These are phyloP conservation scores for Cryptus armator DNA, from an alignment of 2,888 invertebrate species.

Conservation along the genomic window DNA sequence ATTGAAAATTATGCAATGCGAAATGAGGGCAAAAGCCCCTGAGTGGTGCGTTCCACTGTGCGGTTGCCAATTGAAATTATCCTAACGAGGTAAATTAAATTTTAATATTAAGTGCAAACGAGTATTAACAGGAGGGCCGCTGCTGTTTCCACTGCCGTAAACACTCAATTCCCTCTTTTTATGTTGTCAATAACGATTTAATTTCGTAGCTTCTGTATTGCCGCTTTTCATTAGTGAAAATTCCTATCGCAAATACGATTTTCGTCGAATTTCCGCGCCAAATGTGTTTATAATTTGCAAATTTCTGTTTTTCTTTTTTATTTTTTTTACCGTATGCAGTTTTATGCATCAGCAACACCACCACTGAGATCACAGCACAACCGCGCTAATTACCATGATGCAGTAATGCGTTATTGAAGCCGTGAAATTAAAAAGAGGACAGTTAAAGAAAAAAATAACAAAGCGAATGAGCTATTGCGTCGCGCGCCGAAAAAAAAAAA, in stretches of 20 bases:
- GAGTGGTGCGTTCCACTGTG: constrained; percentile 28
- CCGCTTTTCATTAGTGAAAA: neutral
- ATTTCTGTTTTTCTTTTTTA: neutral
- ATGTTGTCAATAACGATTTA: constrained; percentile 9
- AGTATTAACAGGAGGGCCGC: neutral
- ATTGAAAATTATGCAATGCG: constrained; percentile 60
- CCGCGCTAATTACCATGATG: neutral
- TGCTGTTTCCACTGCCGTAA: neutral
- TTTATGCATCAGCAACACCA: neutral
- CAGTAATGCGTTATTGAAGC: constrained; percentile 10
- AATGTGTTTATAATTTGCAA: neutral
- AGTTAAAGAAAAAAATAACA: neutral
- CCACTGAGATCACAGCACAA: neutral
- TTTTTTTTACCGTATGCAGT: neutral
- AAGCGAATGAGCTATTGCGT: neutral
- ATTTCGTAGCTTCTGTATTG: neutral
- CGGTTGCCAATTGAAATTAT: constrained; percentile 62
- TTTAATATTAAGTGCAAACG: constrained; percentile 49
- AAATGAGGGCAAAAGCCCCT: constrained; percentile 22
- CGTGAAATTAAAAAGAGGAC: neutral
- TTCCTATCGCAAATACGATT: neutral
- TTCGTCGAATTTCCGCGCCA: neutral
- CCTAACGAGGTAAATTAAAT: constrained; percentile 59
- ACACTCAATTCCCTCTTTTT: neutral
- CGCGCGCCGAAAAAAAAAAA: neutral